Evolutionary conservation across 1,140 invertebrate genomes (phyloP).

Genomic region (Atta cephalotes): DNA sequence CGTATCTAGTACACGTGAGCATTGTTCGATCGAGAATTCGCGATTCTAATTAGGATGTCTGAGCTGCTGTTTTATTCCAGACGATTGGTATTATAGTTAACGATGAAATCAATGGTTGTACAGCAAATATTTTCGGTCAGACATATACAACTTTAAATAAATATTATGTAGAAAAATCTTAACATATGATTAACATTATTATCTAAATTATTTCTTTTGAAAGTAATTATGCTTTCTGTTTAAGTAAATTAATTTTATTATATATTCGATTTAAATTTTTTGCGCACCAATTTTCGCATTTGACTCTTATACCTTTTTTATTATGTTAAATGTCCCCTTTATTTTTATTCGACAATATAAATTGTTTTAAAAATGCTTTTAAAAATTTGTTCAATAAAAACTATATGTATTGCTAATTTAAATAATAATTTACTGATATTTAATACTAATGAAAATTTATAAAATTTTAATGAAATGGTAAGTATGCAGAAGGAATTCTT

Average conservation of each 20-base stretch:
- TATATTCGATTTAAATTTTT: too few relatives aligned
- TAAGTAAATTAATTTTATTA: too few relatives aligned
- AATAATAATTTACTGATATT: too few relatives aligned
- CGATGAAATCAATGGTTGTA: not conserved
- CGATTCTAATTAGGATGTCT: constrained; percentile 62
- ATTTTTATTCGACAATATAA: not conserved
- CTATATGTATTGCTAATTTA: not conserved
- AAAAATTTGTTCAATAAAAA: not conserved
- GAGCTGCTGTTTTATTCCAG: constrained; percentile 46
- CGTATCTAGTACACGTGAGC: constrained; percentile 8
- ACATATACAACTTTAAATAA: not conserved
- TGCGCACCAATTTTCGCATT: too few relatives aligned
- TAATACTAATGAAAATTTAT: too few relatives aligned
- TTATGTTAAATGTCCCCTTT: too few relatives aligned
- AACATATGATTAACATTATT: not conserved
- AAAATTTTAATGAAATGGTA: not conserved
- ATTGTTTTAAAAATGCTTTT: not conserved
- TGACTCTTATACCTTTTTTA: too few relatives aligned
- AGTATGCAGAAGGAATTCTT: not conserved
- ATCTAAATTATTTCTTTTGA: not conserved
- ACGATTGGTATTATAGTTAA: constrained; percentile 4
- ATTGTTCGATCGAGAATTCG: constrained; percentile 45
- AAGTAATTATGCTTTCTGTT: not conserved
- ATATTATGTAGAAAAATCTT: not conserved
- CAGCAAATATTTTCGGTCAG: not conserved